These are phyloP conservation scores for Oreotragus oreotragus DNA, from an alignment of 2,113 vertebrate genomes.

Conservation along the genomic window DNA sequence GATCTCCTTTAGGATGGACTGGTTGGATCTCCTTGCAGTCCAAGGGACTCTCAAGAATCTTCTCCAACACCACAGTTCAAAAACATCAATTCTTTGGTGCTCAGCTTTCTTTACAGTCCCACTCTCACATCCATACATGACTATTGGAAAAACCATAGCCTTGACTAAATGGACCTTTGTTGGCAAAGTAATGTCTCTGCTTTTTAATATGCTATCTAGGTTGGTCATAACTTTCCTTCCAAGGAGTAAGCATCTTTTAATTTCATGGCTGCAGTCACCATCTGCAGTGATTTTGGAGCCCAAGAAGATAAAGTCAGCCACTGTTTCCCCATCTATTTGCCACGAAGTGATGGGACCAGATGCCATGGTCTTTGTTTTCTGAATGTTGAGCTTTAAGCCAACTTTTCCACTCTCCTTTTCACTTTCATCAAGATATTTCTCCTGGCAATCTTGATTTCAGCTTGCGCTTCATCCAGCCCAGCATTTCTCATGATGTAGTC, in stretches of 20 bases:
- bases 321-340: neutral
- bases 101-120: neutral
- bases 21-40: neutral
- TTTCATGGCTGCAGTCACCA: neutral
- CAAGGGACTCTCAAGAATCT: neutral
- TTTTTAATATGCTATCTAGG: neutral
- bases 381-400: neutral
- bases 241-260: neutral
- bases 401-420: neutral
- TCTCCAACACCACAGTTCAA: neutral
- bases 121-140: neutral
- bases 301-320: neutral
- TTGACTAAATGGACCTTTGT: neutral
- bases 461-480: neutral
- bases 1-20: neutral
- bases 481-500: neutral
- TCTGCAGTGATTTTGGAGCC: neutral
- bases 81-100: accelerated
- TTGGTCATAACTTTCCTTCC: neutral
- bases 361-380: neutral
- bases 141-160: neutral
- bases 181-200: neutral
- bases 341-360: neutral
- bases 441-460: neutral
- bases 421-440: neutral